Evolutionary conservation across 92 coral and sea anemone species (phyloP), one percentile per base, ranked within the genome.

Genomic region (Porites divaricata): DNA sequence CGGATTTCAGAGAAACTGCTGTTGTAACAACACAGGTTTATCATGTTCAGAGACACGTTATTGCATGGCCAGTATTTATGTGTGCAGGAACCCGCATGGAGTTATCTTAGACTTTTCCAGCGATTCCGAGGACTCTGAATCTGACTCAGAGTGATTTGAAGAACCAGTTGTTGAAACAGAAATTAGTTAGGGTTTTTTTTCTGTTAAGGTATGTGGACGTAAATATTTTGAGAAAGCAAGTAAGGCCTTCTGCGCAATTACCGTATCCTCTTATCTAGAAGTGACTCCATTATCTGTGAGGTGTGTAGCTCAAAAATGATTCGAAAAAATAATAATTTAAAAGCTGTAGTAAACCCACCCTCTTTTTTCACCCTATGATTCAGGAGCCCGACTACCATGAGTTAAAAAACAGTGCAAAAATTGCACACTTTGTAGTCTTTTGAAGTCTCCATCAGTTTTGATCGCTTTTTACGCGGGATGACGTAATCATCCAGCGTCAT

Each of bases 1-100:
- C 51, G 87, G 86, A 25, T 86, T 78, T 67, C 70, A 80, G 86
- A 53, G 72, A 54, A 86, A 80, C 79, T 86, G 89, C 48, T 86
- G 86, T 20, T 78, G 89, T 56, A 70, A 67, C 72, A 80, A 23
- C 86, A 70, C 79, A 16, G 86, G 89, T 14, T 54, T 86, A 51
- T 80, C 89, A 26, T 86, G 89, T 69, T 69, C 89, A 19, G 89
- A 65, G 59, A 70, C 89, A 26, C 79, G 89, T 54, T 80, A 45
- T 28, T 85, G 85, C 86, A 85, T 84, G 88, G 88, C 75, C 85
- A 56, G 78, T 73, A 61, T 26, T 45, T 86, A 79, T 82, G n/a
- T 87, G 77, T 88, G 91, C 91, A 83, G 79, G 68, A 72, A 83
- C 54, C 87, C 80, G 35, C 87, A 83, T 74, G 87, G 87, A 28